A percentile compares a stretch with the other conserved stretches of the same genome.
Evolutionary conservation across 1,140 invertebrate genomes (phyloP).

Genomic region (Drosophila asahinai): DNA sequence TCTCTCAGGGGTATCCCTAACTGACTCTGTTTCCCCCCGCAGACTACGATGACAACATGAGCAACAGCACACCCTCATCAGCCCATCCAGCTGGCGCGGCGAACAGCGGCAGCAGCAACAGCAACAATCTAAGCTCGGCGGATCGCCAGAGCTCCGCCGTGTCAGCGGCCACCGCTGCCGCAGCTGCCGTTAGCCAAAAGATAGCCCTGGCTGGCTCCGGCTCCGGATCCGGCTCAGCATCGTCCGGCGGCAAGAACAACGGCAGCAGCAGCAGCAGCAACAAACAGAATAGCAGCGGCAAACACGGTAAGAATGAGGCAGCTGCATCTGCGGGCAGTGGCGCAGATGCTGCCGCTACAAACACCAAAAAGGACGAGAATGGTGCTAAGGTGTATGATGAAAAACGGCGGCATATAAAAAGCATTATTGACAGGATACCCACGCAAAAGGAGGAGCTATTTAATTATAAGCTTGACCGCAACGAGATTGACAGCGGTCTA

Average conservation of each 20-base stretch:
- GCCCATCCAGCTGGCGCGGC: conserved; percentile 1
- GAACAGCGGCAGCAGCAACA: conserved; percentile 10
- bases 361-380: conserved; percentile 89
- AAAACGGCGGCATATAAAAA: conserved; percentile 98
- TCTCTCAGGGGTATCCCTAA: too few species aligned
- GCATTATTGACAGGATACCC: conserved; percentile 98
- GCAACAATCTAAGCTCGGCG: conserved; percentile 31
- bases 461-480: conserved; percentile 96
- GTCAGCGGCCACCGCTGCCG: conserved; percentile 71
- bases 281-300: conserved; percentile 39
- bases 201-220: conserved; percentile 54
- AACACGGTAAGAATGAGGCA: conserved; percentile 80
- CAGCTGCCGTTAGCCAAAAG: conserved; percentile 75
- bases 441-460: conserved; percentile 98
- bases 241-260: conserved; percentile 21
- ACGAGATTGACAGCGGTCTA: conserved; percentile 89
- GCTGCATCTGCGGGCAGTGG: conserved; percentile 61
- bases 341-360: conserved; percentile 78
- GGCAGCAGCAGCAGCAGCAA: conserved; percentile 16
- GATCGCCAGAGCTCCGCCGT: conserved; percentile 75
- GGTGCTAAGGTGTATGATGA: conserved; percentile 93
- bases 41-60: conserved; percentile 88
- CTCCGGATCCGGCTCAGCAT: conserved; percentile 5
- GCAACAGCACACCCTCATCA: conserved; percentile 64
- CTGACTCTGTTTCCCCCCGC: not conserved